Conservation (phyloP, 2,888 invertebrate genomes). For the Dione juno region DNA sequence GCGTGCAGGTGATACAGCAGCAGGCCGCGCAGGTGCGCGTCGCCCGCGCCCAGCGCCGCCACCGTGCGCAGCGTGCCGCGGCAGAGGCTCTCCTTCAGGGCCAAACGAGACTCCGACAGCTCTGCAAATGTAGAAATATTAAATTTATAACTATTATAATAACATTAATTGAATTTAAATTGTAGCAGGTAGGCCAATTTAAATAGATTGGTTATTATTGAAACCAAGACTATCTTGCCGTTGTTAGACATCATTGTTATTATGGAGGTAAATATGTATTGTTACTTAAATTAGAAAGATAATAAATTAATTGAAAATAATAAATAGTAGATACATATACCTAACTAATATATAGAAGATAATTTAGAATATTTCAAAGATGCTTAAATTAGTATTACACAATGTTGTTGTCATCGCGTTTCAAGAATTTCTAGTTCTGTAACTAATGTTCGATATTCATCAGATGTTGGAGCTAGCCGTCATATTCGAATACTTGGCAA, state of each 20-base stretch:
- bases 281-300: neutral
- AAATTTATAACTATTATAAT: neutral
- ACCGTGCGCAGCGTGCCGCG: constrained; percentile 83
- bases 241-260: neutral
- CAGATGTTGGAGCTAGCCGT: constrained; percentile 23
- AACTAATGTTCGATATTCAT: constrained; percentile 19
- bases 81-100: constrained; percentile 84
- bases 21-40: constrained; percentile 78
- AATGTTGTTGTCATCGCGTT: neutral
- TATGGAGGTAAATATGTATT: neutral
- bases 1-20: constrained; percentile 81
- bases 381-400: neutral
- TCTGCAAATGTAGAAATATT: constrained; percentile 67
- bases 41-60: constrained; percentile 83
- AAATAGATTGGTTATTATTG: neutral
- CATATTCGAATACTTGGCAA: constrained; percentile 45
- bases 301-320: neutral
- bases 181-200: neutral
- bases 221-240: neutral
- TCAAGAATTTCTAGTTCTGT: constrained; percentile 3
- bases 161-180: neutral
- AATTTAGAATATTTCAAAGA: neutral
- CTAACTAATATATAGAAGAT: neutral
- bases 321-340: neutral
- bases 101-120: constrained; percentile 82